A percentile compares a stretch with the other conserved stretches of the same genome.
These are phyloP conservation scores for Notospermus geniculatus DNA, from an alignment of 1,140 invertebrate species.

Conservation along the genomic window DNA sequence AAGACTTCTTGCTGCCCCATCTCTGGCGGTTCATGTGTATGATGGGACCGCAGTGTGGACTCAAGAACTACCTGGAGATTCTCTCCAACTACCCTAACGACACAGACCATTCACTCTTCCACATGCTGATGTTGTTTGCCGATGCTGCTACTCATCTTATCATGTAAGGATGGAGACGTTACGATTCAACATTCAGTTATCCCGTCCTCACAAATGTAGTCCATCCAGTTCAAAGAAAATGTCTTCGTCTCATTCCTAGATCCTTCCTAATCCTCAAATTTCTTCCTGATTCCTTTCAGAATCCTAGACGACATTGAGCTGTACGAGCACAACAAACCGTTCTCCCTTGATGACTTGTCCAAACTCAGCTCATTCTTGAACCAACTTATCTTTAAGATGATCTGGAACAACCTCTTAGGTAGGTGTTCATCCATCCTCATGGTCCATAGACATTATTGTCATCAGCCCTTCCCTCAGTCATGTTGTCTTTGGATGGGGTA, in stretches of 20 bases:
- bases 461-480: too few relatives aligned
- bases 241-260: too few relatives aligned
- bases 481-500: too few relatives aligned
- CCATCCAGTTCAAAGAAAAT: too few relatives aligned
- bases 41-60: conserved; percentile 81
- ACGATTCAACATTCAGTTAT: too few relatives aligned
- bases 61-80: conserved; percentile 87
- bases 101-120: conserved; percentile 61
- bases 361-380: conserved; percentile 91
- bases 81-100: conserved; percentile 75
- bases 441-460: too few relatives aligned
- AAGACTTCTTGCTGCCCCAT: conserved; percentile 83
- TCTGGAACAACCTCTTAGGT: conserved; percentile 87
- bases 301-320: conserved; percentile 98
- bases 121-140: conserved; percentile 84
- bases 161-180: conserved; percentile 77
- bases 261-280: too few relatives aligned
- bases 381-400: conserved; percentile 86
- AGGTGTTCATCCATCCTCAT: too few relatives aligned
- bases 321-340: conserved; percentile 94
- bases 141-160: conserved; percentile 97
- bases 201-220: too few relatives aligned
- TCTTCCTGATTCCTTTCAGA: conserved; percentile 58
- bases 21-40: conserved; percentile 89
- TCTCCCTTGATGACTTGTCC: conserved; percentile 82